These are phyloP conservation scores for Epizoanthus ramosus DNA, from an alignment of 92 coral and sea anemone species.

Conservation along the genomic window DNA sequence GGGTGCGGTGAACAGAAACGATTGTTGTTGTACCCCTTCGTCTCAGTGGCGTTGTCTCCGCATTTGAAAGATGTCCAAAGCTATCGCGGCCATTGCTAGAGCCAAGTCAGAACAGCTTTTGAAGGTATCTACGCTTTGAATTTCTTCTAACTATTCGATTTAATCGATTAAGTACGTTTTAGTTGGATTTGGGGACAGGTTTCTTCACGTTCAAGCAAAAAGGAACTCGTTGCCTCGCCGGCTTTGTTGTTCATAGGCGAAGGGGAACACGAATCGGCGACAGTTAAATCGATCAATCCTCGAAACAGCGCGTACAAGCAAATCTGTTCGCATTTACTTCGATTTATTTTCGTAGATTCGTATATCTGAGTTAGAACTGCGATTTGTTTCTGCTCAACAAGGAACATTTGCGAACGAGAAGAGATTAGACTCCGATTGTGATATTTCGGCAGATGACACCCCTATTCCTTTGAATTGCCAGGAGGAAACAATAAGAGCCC, in stretches of 20 bases:
- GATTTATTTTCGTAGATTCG: slow-evolving; percentile 3
- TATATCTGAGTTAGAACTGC: background rate
- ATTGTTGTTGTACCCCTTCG: slow-evolving; percentile 91
- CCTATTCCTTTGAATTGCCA: slow-evolving; percentile 87
- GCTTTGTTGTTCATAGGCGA: slow-evolving; percentile 81
- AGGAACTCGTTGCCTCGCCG: slow-evolving; percentile 82
- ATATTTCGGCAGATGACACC: slow-evolving; percentile 97
- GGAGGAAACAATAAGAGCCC: slow-evolving; percentile 89
- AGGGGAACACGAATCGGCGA: slow-evolving; percentile 80
- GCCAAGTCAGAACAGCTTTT: slow-evolving; percentile 90
- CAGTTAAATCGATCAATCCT: slow-evolving; percentile 40
- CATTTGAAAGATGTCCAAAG: slow-evolving; percentile 89
- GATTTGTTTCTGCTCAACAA: slow-evolving; percentile 17
- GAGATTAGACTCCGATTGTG: slow-evolving; percentile 74
- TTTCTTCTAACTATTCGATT: background rate
- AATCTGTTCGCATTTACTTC: slow-evolving; percentile 19
- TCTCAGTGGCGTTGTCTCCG: slow-evolving; percentile 82
- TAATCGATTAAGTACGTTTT: slow-evolving; percentile 1
- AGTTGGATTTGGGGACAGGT: slow-evolving; percentile 12
- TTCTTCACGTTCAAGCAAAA: slow-evolving; percentile 46
- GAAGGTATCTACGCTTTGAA: slow-evolving; percentile 64
- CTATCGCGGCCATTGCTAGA: slow-evolving; percentile 94
- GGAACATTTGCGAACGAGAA: slow-evolving; percentile 50
- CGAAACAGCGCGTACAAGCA: slow-evolving; percentile 40
- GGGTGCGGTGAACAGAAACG: slow-evolving; percentile 94